These are phyloP conservation scores for Caenorhabditis remanei DNA, from an alignment of 1,140 invertebrate species.

Conservation along the genomic window DNA sequence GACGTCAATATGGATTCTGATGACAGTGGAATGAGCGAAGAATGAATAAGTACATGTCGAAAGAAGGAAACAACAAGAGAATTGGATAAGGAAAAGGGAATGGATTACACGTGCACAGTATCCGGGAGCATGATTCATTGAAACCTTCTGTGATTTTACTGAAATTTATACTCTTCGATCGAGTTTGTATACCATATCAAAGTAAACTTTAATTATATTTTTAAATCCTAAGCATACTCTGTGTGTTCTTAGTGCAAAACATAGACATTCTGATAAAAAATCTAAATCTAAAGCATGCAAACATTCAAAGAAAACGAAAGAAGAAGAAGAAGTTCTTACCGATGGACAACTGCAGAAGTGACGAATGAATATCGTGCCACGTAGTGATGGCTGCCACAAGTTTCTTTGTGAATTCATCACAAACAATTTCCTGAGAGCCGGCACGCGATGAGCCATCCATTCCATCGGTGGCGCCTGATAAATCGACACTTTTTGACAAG, in stretches of 20 bases:
- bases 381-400: conserved; percentile 76
- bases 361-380: conserved; percentile 76
- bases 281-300: no score
- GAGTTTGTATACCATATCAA: no score
- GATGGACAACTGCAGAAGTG: conserved; percentile 71
- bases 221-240: no score
- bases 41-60: background rate
- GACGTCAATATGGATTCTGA: conserved; percentile 53
- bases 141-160: no score
- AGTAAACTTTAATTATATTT: no score
- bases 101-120: background rate
- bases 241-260: no score
- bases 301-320: background rate
- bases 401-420: conserved; percentile 59
- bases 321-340: conserved; percentile 18
- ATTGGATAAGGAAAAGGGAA: background rate
- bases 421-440: conserved; percentile 32
- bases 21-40: conserved; percentile 31
- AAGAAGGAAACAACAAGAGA: background rate
- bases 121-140: no score
- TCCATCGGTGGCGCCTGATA: conserved; percentile 42
- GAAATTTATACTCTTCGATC: no score
- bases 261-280: no score
- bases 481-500: conserved; percentile 12
- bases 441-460: conserved; percentile 33